These are phyloP conservation scores for Anthopleura xanthogrammica DNA, from an alignment of 92 coral and sea anemone species.

Conservation along the genomic window DNA sequence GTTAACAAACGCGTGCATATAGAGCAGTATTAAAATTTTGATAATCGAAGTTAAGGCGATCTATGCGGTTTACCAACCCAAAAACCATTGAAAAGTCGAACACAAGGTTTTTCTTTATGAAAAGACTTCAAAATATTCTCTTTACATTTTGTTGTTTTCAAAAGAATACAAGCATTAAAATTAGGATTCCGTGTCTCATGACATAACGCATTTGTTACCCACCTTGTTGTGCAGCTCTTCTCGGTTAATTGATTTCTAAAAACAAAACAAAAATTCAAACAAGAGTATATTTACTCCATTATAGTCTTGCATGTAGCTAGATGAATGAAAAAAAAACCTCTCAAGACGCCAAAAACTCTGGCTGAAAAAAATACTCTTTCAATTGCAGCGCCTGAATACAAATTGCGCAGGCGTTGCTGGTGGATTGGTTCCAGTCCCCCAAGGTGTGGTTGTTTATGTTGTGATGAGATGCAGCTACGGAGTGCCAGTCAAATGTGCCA, in stretches of 20 bases:
- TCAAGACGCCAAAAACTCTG: not conserved
- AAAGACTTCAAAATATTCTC: too few relatives aligned
- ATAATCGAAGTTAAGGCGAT: not conserved
- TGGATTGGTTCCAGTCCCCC: constrained; percentile 34
- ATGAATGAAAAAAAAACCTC: not conserved
- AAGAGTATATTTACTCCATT: not conserved
- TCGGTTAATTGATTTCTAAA: not conserved
- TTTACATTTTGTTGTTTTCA: too few relatives aligned
- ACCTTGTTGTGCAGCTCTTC: not conserved
- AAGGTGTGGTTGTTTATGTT: constrained; percentile 58
- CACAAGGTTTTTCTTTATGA: not conserved
- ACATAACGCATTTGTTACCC: not conserved
- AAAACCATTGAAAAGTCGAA: not conserved
- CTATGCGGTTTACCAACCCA: not conserved
- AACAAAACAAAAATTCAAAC: not conserved
- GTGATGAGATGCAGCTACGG: constrained; percentile 31
- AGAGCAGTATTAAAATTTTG: not conserved
- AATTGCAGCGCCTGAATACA: not conserved
- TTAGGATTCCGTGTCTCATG: not conserved
- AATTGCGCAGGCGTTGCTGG: constrained; percentile 46
- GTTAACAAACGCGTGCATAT: not conserved
- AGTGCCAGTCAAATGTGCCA: constrained; percentile 57
- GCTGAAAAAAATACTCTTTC: not conserved
- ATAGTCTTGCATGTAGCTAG: not conserved
- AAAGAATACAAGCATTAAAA: too few relatives aligned